phyloP scores from a whole-genome alignment of 2,888 invertebrate genomes.

The Chrysolina americana region DNA sequence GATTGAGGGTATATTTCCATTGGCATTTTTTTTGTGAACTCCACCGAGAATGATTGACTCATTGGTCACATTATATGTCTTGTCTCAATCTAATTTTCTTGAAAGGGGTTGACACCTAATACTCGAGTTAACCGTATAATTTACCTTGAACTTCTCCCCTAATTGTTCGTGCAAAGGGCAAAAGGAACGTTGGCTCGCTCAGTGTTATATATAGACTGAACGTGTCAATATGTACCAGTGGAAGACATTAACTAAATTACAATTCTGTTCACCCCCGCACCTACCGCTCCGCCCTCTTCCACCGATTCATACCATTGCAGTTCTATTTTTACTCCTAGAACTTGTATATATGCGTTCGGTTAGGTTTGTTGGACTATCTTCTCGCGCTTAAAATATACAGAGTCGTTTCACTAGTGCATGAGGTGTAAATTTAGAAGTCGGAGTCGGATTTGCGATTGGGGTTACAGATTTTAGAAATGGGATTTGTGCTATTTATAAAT shows the following conservation, averaged over 20 bases:
- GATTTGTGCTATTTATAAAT: neutral
- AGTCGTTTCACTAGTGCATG: conserved; percentile 2
- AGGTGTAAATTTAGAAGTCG: conserved; percentile 10
- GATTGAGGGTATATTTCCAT: too few relatives aligned
- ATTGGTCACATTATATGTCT: too few relatives aligned
- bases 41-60: too few relatives aligned
- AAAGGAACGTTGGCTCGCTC: neutral
- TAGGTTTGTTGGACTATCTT: conserved; percentile 21
- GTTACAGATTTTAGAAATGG: conserved; percentile 12
- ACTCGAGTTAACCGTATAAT: neutral
- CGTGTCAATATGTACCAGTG: conserved; percentile 16
- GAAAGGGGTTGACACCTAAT: too few relatives aligned
- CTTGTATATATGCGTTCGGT: conserved; percentile 8
- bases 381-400: conserved; percentile 15
- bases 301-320: conserved; percentile 16
- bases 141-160: neutral
- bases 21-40: too few relatives aligned
- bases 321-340: conserved; percentile 28
- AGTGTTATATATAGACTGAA: conserved; percentile 7
- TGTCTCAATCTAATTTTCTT: too few relatives aligned
- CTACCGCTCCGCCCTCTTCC: neutral
- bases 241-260: conserved; percentile 7
- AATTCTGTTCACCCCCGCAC: neutral
- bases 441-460: conserved; percentile 1
- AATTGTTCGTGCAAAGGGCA: neutral